These are phyloP conservation scores for Cydia fagiglandana DNA, from an alignment of 1,140 invertebrate genomes.

Conservation along the genomic window DNA sequence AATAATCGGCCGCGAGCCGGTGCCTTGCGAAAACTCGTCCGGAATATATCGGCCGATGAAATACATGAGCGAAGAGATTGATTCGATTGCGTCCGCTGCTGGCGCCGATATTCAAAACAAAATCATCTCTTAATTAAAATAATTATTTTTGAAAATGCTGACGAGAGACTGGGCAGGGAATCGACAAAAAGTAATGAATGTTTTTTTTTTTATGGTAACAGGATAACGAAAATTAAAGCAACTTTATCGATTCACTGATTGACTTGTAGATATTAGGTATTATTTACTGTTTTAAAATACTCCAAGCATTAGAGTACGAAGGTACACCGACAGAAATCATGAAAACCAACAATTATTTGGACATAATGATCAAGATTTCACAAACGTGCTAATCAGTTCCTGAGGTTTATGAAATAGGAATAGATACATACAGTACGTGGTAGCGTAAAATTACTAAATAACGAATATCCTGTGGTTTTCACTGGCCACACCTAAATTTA, in stretches of 20 bases:
- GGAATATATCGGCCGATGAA: conserved; percentile 44
- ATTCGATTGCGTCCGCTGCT: conserved; percentile 19
- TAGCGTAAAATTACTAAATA: conserved; percentile 26
- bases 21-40: conserved; percentile 57
- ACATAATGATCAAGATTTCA: conserved; percentile 5
- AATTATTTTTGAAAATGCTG: background rate
- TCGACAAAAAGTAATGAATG: background rate
- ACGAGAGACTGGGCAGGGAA: background rate
- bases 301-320: no score
- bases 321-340: no score
- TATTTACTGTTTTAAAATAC: background rate
- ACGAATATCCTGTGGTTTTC: conserved; percentile 24
- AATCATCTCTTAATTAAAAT: conserved; percentile 25
- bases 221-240: background rate
- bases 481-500: background rate
- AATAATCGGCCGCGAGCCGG: conserved; percentile 49
- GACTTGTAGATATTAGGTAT: background rate
- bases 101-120: conserved; percentile 2
- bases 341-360: background rate
- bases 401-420: conserved; percentile 24
- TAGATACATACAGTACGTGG: conserved; percentile 12
- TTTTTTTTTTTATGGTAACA: background rate
- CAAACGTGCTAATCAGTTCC: conserved; percentile 20
- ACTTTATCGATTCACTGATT: no score
- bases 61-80: conserved; percentile 38